Conservation (phyloP, 2,797 vertebrate genomes). For the Echeneis naucrates region DNA sequence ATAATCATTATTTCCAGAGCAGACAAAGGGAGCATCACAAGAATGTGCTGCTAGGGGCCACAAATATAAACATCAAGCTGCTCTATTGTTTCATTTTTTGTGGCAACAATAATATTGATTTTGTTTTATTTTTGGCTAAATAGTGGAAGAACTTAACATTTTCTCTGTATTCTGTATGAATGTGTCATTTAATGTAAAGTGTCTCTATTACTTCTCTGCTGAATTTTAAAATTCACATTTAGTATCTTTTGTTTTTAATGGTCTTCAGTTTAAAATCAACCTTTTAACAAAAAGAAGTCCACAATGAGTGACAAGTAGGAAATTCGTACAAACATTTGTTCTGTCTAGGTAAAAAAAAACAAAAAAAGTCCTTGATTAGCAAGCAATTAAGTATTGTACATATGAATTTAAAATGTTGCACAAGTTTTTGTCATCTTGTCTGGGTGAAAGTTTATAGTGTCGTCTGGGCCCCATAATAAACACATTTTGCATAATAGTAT, state of each 20-base stretch:
- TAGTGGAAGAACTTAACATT: conserved; percentile 1
- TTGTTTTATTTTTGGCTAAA: too few species aligned
- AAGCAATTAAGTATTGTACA: background rate
- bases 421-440: too few species aligned
- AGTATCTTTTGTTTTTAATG: background rate
- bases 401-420: background rate
- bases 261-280: background rate
- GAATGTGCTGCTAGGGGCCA: background rate
- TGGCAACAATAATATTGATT: background rate
- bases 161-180: background rate
- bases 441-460: background rate
- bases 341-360: too few species aligned
- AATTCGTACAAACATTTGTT: background rate
- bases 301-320: background rate
- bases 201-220: background rate
- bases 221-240: background rate
- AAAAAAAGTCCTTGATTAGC: too few species aligned
- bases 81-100: conserved; percentile 7
- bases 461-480: background rate
- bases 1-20: background rate
- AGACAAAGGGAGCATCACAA: background rate
- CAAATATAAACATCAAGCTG: conserved; percentile 2
- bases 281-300: conserved; percentile 2
- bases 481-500: background rate
- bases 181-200: conserved; percentile 1